A percentile compares a stretch with the other conserved stretches of the same genome.
Evolutionary conservation across 37 sponge, comb jelly and placozoan genomes (phyloP).

Genomic region (Chondrosia reniformis): DNA sequence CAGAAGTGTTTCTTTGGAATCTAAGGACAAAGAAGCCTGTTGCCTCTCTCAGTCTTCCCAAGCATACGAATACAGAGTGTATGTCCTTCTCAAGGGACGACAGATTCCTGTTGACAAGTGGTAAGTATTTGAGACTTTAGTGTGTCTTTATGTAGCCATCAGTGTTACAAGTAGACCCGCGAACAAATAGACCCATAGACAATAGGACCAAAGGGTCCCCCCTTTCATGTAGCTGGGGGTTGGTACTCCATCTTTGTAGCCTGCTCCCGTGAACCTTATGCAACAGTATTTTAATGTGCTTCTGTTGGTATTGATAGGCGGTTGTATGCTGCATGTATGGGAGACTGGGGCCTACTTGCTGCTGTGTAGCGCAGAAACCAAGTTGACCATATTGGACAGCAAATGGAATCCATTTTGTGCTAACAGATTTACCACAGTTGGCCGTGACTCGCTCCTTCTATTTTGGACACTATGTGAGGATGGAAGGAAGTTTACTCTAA

Average conservation of each 20-base stretch:
- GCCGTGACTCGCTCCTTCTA: constrained; percentile 28
- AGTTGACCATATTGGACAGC: constrained; percentile 14
- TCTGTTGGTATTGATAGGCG: too few relatives aligned
- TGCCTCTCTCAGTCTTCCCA: constrained; percentile 46
- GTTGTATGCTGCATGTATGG: constrained; percentile 85
- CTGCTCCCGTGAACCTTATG: too few relatives aligned
- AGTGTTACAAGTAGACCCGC: too few relatives aligned
- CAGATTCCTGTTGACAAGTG: constrained; percentile 69
- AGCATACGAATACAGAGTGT: constrained; percentile 18
- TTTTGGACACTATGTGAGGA: constrained; percentile 72
- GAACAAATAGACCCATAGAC: too few relatives aligned
- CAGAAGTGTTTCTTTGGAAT: background rate
- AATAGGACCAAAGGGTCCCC: too few relatives aligned
- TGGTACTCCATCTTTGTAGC: too few relatives aligned
- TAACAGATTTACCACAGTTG: constrained; percentile 75
- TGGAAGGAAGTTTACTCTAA: too few relatives aligned
- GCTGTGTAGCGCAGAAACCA: constrained; percentile 26
- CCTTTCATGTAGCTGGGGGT: too few relatives aligned
- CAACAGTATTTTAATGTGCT: too few relatives aligned
- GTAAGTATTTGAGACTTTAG: constrained; percentile 18
- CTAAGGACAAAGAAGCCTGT: background rate
- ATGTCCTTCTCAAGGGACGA: constrained; percentile 79
- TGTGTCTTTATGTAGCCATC: background rate
- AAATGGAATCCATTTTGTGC: constrained; percentile 73
- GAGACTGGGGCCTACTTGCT: constrained; percentile 49